Conservation (phyloP, 1,140 invertebrate genomes). For the Steinernema feltiae region DNA sequence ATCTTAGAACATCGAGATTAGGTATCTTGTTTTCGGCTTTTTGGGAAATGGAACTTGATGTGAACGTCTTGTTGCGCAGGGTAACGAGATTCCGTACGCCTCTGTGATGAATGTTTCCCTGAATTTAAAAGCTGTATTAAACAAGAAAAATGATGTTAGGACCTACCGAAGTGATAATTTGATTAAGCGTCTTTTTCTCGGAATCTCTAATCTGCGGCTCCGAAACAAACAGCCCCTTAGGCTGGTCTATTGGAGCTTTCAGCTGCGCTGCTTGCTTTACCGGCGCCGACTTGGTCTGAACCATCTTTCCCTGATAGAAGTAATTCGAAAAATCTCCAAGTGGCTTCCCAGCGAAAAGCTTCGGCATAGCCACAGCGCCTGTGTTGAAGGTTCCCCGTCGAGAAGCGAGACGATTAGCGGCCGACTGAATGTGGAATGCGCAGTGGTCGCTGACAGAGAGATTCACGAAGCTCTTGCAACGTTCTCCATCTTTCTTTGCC, state of each 20-base stretch:
- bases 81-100: not conserved
- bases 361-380: not conserved
- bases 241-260: not conserved
- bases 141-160: too few species aligned
- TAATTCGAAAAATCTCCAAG: not conserved
- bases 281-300: not conserved
- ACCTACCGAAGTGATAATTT: not conserved
- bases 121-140: too few species aligned
- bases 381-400: not conserved
- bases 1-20: not conserved
- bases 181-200: not conserved
- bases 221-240: not conserved
- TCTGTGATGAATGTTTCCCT: not conserved
- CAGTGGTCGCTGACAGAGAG: conserved; percentile 27
- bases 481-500: conserved; percentile 23
- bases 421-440: conserved; percentile 30
- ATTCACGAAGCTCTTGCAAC: conserved; percentile 37
- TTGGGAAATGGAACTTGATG: not conserved
- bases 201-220: not conserved
- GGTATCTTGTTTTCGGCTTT: not conserved
- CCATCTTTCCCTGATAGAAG: not conserved
- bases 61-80: not conserved
- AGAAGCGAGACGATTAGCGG: not conserved
- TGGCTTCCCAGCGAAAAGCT: not conserved
- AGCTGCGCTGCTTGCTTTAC: not conserved